Evolutionary conservation across 1,140 invertebrate species (phyloP).

Genomic region (Pentalonia nigronervosa): DNA sequence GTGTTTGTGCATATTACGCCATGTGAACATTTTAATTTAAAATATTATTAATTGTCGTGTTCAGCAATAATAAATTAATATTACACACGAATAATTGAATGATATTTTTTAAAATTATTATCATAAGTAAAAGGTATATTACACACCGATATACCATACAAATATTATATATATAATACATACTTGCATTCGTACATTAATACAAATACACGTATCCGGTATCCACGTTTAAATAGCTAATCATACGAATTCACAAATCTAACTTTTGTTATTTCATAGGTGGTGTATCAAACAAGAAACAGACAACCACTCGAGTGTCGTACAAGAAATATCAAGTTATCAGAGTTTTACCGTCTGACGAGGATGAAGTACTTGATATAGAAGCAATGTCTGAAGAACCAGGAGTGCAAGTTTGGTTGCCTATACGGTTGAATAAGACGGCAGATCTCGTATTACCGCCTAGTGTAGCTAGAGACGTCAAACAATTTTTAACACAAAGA

Average conservation of each 20-base stretch:
- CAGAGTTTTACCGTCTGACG: slow-evolving; percentile 53
- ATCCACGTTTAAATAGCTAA: neutral
- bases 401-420: slow-evolving; percentile 68
- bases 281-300: neutral
- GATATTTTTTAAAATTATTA: too few species aligned
- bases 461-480: slow-evolving; percentile 70
- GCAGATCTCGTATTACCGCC: slow-evolving; percentile 77
- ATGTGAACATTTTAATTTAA: too few species aligned
- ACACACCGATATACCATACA: too few species aligned
- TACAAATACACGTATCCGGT: neutral
- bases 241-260: neutral
- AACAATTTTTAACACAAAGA: slow-evolving; percentile 71
- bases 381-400: slow-evolving; percentile 64
- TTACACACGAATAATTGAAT: too few species aligned
- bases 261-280: neutral
- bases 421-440: slow-evolving; percentile 68
- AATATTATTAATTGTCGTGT: too few species aligned
- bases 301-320: neutral
- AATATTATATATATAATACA: too few species aligned
- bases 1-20: too few species aligned
- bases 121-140: too few species aligned
- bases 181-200: too few species aligned
- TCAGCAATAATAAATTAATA: too few species aligned
- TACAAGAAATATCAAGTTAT: slow-evolving; percentile 60
- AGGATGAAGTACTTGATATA: slow-evolving; percentile 59